Percentiles rank a stretch among this genome's conserved stretches.
phyloP scores from a whole-genome alignment of 1,140 invertebrate genomes.

The roundworm (Caenorhabditis elegans) region WBcel235 BX284605.5:14258001-14258500 shows the following conservation, averaged over 20 bases:
- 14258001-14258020: too few species aligned
- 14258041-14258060: too few species aligned
- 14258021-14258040: too few species aligned
- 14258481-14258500: not conserved
- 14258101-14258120: not conserved
- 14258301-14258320: not conserved
- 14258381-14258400: slow-evolving; percentile 11
- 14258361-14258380: not conserved
- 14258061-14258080: too few species aligned
- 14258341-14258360: too few species aligned
- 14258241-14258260: not conserved
- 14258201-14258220: not conserved
- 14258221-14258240: slow-evolving; percentile 13
- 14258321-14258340: not conserved
- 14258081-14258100: not conserved
- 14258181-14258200: not conserved
- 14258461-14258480: not conserved
- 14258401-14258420: slow-evolving; percentile 17
- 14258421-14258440: not conserved
- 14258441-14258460: not conserved
- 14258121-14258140: not conserved
- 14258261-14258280: slow-evolving; percentile 2
- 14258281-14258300: not conserved
- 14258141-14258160: not conserved
- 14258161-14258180: slow-evolving; percentile 10